phyloP scores from a whole-genome alignment of 1,140 invertebrate genomes.

The Bombus waltoni region DNA sequence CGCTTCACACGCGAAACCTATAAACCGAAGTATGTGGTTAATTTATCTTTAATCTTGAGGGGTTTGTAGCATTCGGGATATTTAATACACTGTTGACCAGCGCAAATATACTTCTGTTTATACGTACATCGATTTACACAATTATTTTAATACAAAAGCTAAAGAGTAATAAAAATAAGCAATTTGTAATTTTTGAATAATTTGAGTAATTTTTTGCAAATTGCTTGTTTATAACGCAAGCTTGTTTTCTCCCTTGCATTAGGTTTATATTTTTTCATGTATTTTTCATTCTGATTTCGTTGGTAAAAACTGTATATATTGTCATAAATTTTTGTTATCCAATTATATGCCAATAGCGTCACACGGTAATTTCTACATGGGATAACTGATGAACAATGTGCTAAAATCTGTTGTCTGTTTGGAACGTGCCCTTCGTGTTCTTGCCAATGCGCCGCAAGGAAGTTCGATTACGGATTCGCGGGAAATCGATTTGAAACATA shows the following conservation, averaged over 20 bases:
- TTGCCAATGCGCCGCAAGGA: background rate
- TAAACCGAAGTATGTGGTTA: background rate
- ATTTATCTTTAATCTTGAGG: background rate
- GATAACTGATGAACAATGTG: background rate
- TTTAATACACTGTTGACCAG: background rate
- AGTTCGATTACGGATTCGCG: slow-evolving; percentile 1
- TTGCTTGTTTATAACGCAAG: too few relatives aligned
- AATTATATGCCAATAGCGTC: background rate
- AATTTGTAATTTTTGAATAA: background rate
- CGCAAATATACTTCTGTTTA: too few relatives aligned
- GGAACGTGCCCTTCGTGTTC: background rate
- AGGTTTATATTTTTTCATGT: background rate
- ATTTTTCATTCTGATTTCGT: too few relatives aligned
- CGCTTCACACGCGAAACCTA: background rate
- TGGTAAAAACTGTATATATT: background rate
- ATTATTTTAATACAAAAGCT: background rate
- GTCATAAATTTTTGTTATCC: background rate
- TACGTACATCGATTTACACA: background rate
- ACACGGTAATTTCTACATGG: background rate
- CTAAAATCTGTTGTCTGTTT: background rate
- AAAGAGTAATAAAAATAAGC: background rate
- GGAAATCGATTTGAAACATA: slow-evolving; percentile 26
- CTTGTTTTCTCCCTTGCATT: background rate
- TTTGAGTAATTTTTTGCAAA: too few relatives aligned
- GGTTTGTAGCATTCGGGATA: background rate